phyloP scores from a whole-genome alignment of 2,797 vertebrate genomes.

The Chelon auratus region DNA sequence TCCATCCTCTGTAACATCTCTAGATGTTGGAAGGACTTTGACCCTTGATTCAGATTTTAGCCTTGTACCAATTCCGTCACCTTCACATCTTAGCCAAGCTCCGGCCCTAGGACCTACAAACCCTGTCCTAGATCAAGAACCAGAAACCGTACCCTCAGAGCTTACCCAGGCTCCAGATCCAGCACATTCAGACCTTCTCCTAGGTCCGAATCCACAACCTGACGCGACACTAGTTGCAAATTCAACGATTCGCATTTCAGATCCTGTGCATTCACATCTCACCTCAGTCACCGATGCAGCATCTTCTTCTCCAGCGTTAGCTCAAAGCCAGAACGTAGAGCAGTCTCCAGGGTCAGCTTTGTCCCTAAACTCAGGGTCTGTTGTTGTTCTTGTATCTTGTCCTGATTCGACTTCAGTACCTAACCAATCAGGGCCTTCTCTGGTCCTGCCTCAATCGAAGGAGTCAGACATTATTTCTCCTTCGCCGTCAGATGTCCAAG shows the following conservation, averaged over 20 bases:
- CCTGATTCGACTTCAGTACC: conserved; percentile 7
- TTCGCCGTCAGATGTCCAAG: conserved; percentile 35
- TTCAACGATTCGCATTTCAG: not conserved
- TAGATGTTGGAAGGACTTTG: conserved; percentile 58
- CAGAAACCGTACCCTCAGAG: not conserved
- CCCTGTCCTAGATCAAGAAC: not conserved
- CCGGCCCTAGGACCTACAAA: not conserved
- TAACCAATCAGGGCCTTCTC: conserved; percentile 9
- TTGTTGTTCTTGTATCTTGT: conserved; percentile 19
- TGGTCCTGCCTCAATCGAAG: not conserved
- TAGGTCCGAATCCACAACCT: conserved; percentile 16
- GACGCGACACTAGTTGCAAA: too few species aligned
- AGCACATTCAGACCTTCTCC: conserved; percentile 1
- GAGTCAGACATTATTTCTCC: conserved; percentile 13
- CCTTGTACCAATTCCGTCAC: conserved; percentile 24
- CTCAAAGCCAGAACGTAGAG: conserved; percentile 28
- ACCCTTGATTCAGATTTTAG: conserved; percentile 24
- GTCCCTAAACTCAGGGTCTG: not conserved
- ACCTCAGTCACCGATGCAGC: conserved; percentile 7
- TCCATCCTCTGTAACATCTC: conserved; percentile 21
- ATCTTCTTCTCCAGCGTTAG: not conserved
- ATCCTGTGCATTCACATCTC: conserved; percentile 1
- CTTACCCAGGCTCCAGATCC: not conserved
- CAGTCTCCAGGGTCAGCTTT: conserved; percentile 20
- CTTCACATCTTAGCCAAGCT: conserved; percentile 9